phyloP scores from a whole-genome alignment of 2,888 invertebrate species.

The Eupelmus urozonus region DNA sequence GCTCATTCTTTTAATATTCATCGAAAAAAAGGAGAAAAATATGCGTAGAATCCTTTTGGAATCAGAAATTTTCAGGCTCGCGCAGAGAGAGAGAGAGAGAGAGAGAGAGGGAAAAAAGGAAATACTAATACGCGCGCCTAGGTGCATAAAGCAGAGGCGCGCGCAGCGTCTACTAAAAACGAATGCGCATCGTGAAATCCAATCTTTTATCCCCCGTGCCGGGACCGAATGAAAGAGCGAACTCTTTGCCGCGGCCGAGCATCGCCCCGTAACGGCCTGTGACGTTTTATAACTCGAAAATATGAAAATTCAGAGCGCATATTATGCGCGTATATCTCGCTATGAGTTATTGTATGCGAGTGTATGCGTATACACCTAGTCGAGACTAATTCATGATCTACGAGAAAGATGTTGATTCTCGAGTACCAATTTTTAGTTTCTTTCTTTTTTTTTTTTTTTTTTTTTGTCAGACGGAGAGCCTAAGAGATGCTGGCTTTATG shows the following conservation, averaged over 20 bases:
- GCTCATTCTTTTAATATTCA: too few species aligned
- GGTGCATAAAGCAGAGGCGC: not conserved
- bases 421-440: not conserved
- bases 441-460: not conserved
- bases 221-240: not conserved
- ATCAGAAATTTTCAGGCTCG: too few species aligned
- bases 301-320: constrained; percentile 7
- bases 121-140: not conserved
- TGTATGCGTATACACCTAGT: not conserved
- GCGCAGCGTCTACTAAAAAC: constrained; percentile 1
- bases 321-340: not conserved
- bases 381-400: not conserved
- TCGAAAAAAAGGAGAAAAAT: not conserved
- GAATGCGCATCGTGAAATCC: constrained; percentile 15
- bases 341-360: not conserved
- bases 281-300: constrained; percentile 25
- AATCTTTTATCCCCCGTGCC: constrained; percentile 5
- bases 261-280: not conserved
- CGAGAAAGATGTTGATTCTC: too few species aligned
- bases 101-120: not conserved
- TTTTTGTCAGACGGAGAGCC: too few species aligned
- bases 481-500: too few species aligned
- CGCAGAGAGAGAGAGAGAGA: not conserved
- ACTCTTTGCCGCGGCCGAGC: not conserved
- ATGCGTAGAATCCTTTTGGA: too few species aligned